Evolutionary conservation across 2,888 invertebrate species (phyloP).

Genomic region (Rhingia campestris): DNA sequence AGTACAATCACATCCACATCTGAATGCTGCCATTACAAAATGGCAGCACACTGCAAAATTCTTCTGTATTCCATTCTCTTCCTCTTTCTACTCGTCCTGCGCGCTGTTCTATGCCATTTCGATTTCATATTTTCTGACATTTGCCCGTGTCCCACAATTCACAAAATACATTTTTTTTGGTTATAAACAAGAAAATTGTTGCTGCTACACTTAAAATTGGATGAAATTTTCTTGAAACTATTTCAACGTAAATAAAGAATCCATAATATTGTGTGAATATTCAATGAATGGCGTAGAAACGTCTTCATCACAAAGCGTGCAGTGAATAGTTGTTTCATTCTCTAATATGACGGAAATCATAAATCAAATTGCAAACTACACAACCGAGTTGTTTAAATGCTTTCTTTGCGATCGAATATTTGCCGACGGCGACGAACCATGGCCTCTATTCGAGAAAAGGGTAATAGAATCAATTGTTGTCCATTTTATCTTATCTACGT

Average conservation of each 20-base stretch:
- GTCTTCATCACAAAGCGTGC: not conserved
- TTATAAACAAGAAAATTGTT: constrained; percentile 13
- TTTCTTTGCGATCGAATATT: constrained; percentile 72
- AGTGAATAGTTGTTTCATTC: not conserved
- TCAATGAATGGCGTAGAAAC: not conserved
- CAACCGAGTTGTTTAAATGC: constrained; percentile 65
- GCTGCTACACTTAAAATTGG: not conserved
- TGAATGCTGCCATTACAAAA: constrained; percentile 64
- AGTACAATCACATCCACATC: constrained; percentile 48
- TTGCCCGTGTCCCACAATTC: constrained; percentile 11
- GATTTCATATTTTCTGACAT: constrained; percentile 47
- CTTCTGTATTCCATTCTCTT: not conserved
- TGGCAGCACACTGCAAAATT: constrained; percentile 8
- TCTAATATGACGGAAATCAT: constrained; percentile 61
- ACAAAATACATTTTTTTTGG: constrained; percentile 17
- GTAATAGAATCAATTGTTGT: constrained; percentile 29
- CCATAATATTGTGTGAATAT: not conserved
- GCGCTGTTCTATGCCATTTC: constrained; percentile 13
- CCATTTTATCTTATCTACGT: not conserved
- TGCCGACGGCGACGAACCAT: constrained; percentile 66
- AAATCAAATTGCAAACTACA: constrained; percentile 46
- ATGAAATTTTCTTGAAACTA: not conserved
- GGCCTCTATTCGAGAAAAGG: constrained; percentile 72
- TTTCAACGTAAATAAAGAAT: not conserved
- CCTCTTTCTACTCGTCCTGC: constrained; percentile 47